Percentiles rank a stretch among this genome's conserved stretches.
phyloP scores from a whole-genome alignment of 2,797 vertebrate species.

The Thripadectes ignobilis region DNA sequence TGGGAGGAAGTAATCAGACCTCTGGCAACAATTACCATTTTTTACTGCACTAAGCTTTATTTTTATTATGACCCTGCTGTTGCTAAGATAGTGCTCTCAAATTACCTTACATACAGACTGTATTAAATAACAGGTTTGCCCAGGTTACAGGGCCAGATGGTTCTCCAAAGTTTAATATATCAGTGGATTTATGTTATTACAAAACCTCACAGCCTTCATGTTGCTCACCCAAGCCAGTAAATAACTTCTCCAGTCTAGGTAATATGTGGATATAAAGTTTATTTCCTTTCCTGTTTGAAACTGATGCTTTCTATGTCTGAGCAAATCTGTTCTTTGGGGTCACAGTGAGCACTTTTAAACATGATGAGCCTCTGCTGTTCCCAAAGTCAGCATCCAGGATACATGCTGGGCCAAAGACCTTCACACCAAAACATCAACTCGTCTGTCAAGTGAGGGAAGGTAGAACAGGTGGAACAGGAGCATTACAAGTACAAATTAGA shows the following conservation, averaged over 20 bases:
- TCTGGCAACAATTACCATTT: conserved; percentile 20
- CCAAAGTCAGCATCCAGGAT: neutral
- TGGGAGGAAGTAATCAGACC: conserved; percentile 13
- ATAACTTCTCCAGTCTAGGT: neutral
- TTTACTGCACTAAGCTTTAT: conserved; percentile 10
- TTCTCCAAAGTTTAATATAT: neutral
- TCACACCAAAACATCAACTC: neutral
- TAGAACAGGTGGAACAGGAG: neutral
- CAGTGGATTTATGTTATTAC: neutral
- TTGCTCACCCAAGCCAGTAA: neutral
- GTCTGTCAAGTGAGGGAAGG: neutral
- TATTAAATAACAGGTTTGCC: neutral
- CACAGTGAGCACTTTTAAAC: accelerated
- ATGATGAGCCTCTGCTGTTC: neutral
- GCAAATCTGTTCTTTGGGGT: neutral
- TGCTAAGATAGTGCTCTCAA: neutral
- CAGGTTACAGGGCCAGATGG: neutral
- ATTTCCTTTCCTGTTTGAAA: neutral
- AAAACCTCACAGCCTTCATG: neutral
- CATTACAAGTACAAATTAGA: neutral
- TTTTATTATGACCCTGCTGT: conserved; percentile 20
- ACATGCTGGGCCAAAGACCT: neutral
- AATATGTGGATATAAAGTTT: neutral
- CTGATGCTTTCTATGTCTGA: neutral
- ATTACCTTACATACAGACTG: neutral